Conservation (phyloP, 2,888 invertebrate species). For the Macrosoma leucophasiata region DNA sequence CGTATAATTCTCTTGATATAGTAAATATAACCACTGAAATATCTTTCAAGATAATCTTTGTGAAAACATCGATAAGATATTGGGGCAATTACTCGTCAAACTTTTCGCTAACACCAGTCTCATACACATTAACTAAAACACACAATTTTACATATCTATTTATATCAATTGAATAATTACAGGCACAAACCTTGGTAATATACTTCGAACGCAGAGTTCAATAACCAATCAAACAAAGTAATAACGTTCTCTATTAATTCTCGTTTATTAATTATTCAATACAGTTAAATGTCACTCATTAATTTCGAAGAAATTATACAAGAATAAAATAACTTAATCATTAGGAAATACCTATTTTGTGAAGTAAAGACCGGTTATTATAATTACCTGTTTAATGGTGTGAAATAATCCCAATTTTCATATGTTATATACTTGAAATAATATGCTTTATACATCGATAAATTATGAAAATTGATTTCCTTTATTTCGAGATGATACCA, state of each 20-base stretch:
- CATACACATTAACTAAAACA: no score
- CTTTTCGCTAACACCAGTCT: no score
- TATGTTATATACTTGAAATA: conserved; percentile 31
- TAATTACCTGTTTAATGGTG: conserved; percentile 31
- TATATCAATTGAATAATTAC: conserved; percentile 30
- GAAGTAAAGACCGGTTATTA: conserved; percentile 19
- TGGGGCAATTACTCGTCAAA: no score
- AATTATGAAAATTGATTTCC: conserved; percentile 52
- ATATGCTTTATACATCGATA: conserved; percentile 41
- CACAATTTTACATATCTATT: no score
- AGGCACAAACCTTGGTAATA: no score
- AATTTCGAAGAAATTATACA: conserved; percentile 30
- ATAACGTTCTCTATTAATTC: background rate
- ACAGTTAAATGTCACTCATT: conserved; percentile 20
- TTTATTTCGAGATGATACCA: conserved; percentile 60
- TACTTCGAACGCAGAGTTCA: no score
- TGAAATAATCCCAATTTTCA: conserved; percentile 32
- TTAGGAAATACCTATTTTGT: conserved; percentile 21
- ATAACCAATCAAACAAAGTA: no score
- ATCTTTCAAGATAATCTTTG: no score
- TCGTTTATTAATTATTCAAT: conserved; percentile 4
- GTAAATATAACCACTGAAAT: no score
- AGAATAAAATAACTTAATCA: conserved; percentile 37
- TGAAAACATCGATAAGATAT: no score
- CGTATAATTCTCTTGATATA: no score